Evolutionary conservation across 2,113 vertebrate genomes (phyloP).

Genomic region (Sander vitreus): DNA sequence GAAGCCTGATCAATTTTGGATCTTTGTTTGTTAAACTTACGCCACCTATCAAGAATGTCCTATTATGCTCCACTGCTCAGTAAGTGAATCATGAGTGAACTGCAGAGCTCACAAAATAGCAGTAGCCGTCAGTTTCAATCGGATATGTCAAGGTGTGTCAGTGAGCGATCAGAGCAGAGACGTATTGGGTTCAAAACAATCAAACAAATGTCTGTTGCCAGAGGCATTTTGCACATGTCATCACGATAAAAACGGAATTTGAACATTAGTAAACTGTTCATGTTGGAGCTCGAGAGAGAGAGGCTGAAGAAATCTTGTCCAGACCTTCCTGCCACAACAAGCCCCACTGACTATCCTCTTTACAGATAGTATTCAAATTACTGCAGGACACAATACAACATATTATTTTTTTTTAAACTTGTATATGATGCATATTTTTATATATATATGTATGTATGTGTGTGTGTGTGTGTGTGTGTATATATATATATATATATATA

Average conservation of each 20-base stretch:
- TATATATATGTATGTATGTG: no score
- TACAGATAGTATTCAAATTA: neutral
- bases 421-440: no score
- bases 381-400: neutral
- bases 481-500: no score
- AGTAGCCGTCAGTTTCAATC: neutral
- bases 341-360: no score
- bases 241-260: neutral
- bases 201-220: conserved; percentile 2
- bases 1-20: no score
- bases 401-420: no score
- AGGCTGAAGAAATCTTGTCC: neutral
- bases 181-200: neutral
- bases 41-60: neutral
- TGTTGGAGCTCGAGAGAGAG: neutral
- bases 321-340: neutral
- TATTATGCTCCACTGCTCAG: neutral
- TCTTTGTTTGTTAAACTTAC: no score
- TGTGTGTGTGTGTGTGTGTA: no score
- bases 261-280: neutral
- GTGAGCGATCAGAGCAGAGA: neutral
- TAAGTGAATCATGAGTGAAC: conserved; percentile 1
- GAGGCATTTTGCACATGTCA: neutral
- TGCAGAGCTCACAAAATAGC: neutral
- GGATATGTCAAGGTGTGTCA: neutral